Base-by-base conservation (phyloP, 2,888 invertebrate genomes). In the Ditylenchus weischeri region DNA sequence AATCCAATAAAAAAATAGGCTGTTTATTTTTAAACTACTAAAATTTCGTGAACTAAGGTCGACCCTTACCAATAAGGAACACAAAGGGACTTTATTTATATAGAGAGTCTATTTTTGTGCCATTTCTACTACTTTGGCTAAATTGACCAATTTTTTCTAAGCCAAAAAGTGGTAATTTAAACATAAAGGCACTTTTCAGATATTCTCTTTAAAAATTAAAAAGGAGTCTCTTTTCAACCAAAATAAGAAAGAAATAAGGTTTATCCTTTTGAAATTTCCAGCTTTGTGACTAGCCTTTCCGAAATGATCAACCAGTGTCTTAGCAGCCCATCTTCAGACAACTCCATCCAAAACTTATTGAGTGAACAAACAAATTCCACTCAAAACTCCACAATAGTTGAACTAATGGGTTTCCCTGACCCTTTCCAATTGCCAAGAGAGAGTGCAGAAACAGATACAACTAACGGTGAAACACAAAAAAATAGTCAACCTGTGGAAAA, bases 271-370 rank as follows among this genome's bases (percentile, higher is more conserved):
- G 2, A 43, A 29, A n/a, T 21, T 57, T 71, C 54, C 59, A 70
- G 71, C 21, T 71, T 71, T 62, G 57, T 70, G 29, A 59, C 71
- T 13, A 50, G 47, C 10, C 50, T 71, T 21, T 62, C 71, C n/a
- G 47, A 60, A 11, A 43, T 66, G 15, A 54, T 71, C 51, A 71
- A 71, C 66, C 70, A 71, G 29, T 71, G 71, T 47, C 49, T 71
- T 47, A 43, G 13, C 19, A 10, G 11, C 10, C 43, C 59, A 59
- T 36, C 59, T 48, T 29, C 23, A 21, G 59, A 57, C 15, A 29
- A 54, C n/a, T 10, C 13, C 54, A 54, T 10, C 29, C 29, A 11
- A 10, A 54, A 29, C 15, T 13, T 54, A 13, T n/a, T 54, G 23
- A n/a, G 8, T 13, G 10, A 18, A 54, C 15, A 54, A 54, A 29